These are phyloP conservation scores for Momotus momota DNA, from an alignment of 2,797 vertebrate genomes.

Conservation along the genomic window DNA sequence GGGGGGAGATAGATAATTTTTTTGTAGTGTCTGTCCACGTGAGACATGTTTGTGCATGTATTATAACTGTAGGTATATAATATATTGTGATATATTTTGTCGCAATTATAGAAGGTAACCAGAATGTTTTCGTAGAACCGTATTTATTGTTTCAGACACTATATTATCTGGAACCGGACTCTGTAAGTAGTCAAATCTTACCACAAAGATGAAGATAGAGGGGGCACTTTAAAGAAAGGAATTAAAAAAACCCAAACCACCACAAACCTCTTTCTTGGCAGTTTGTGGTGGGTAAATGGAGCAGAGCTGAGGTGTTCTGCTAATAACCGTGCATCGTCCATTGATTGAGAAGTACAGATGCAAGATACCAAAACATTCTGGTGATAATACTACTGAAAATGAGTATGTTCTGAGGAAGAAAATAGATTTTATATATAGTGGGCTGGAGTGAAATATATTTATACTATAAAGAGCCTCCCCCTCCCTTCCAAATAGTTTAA, in stretches of 20 bases:
- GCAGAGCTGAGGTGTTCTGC: constrained; percentile 17
- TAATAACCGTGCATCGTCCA: background rate
- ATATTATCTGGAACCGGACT: constrained; percentile 48
- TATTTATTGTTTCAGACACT: constrained; percentile 73
- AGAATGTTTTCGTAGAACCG: constrained; percentile 73
- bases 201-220: constrained; percentile 31
- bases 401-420: constrained; percentile 40
- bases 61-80: constrained; percentile 75
- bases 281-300: constrained; percentile 32
- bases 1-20: constrained; percentile 19
- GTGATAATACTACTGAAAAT: constrained; percentile 60
- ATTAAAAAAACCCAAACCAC: background rate
- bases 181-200: constrained; percentile 42
- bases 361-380: constrained; percentile 76
- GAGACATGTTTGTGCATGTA: constrained; percentile 81
- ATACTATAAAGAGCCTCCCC: constrained; percentile 59
- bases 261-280: background rate
- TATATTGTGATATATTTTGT: constrained; percentile 76
- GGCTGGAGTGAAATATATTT: constrained; percentile 69
- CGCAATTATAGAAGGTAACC: constrained; percentile 73
- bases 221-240: constrained; percentile 77
- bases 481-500: constrained; percentile 49
- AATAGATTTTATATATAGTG: constrained; percentile 57
- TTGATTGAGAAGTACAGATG: constrained; percentile 11
- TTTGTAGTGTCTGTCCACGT: constrained; percentile 78